A percentile compares a stretch with the other conserved stretches of the same genome.
phyloP scores from a whole-genome alignment of 2,888 invertebrate species.

The Lepidocyrtoides sp. region DNA sequence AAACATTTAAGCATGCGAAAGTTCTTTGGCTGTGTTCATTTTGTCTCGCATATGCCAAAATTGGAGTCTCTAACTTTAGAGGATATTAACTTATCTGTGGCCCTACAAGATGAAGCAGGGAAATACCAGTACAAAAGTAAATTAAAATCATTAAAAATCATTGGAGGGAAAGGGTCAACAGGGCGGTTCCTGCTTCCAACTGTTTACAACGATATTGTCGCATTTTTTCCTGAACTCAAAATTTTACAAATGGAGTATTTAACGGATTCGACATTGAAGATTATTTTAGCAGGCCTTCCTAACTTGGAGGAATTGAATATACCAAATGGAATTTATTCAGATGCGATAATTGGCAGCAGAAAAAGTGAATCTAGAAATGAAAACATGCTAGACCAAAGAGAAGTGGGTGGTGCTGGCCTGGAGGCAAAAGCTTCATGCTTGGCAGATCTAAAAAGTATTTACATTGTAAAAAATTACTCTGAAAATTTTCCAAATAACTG shows the following conservation, averaged over 20 bases:
- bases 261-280: constrained; percentile 68
- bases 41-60: constrained; percentile 55
- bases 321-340: constrained; percentile 69
- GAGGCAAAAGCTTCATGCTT: background rate
- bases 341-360: constrained; percentile 3
- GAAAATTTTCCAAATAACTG: background rate
- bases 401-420: background rate
- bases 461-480: background rate
- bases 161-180: constrained; percentile 50
- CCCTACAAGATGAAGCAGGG: constrained; percentile 70
- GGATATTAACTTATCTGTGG: constrained; percentile 73
- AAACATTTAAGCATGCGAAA: constrained; percentile 60
- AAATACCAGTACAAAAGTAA: constrained; percentile 38
- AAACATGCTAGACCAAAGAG: too few relatives aligned
- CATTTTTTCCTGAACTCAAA: constrained; percentile 75
- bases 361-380: too few relatives aligned
- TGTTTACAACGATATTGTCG: constrained; percentile 66
- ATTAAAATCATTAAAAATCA: constrained; percentile 51
- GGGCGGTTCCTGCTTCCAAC: constrained; percentile 76
- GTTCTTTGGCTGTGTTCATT: constrained; percentile 75
- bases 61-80: constrained; percentile 48
- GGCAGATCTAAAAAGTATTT: constrained; percentile 64
- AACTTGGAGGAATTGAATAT: constrained; percentile 67
- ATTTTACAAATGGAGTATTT: constrained; percentile 71
- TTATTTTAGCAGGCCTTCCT: constrained; percentile 55